Conservation (phyloP, 2,888 invertebrate genomes). For the Drosophila acutilabella region DNA sequence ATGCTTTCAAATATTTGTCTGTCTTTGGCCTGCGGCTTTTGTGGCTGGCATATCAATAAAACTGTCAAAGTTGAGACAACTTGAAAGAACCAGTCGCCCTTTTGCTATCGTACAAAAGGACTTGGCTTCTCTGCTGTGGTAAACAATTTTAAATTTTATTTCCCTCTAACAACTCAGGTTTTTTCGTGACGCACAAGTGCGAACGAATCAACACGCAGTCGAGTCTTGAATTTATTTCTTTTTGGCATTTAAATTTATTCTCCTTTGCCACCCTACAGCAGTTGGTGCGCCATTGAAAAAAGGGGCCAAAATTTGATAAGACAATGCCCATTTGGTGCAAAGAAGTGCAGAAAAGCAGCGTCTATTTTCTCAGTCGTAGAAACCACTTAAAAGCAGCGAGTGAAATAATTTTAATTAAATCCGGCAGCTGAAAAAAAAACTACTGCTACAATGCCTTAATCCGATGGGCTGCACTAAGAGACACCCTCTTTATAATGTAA, state of each 20-base stretch:
- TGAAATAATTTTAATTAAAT: conserved; percentile 67
- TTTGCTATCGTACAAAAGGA: conserved; percentile 12
- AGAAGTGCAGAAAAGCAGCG: conserved; percentile 6
- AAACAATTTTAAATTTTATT: conserved; percentile 49
- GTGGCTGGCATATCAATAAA: conserved; percentile 61
- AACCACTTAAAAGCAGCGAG: conserved; percentile 31
- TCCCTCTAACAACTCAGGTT: conserved; percentile 27
- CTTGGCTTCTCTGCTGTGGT: conserved; percentile 33
- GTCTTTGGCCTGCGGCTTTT: conserved; percentile 25
- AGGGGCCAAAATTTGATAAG: conserved; percentile 7
- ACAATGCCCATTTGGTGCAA: conserved; percentile 3
- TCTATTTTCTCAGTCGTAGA: not conserved
- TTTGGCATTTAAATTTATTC: conserved; percentile 14
- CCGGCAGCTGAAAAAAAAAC: conserved; percentile 28
- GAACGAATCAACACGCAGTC: conserved; percentile 17
- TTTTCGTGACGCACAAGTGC: conserved; percentile 23
- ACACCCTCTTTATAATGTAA: not conserved
- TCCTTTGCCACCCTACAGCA: not conserved
- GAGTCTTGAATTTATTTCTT: conserved; percentile 28
- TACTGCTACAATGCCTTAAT: not conserved
- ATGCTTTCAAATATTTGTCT: conserved; percentile 58
- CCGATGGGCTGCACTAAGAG: not conserved
- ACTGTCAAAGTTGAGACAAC: conserved; percentile 60
- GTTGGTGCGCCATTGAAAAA: conserved; percentile 3
- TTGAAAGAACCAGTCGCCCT: conserved; percentile 26